Evolutionary conservation across 2,797 vertebrate species (phyloP).

Genomic region (Etheostoma perlongum): DNA sequence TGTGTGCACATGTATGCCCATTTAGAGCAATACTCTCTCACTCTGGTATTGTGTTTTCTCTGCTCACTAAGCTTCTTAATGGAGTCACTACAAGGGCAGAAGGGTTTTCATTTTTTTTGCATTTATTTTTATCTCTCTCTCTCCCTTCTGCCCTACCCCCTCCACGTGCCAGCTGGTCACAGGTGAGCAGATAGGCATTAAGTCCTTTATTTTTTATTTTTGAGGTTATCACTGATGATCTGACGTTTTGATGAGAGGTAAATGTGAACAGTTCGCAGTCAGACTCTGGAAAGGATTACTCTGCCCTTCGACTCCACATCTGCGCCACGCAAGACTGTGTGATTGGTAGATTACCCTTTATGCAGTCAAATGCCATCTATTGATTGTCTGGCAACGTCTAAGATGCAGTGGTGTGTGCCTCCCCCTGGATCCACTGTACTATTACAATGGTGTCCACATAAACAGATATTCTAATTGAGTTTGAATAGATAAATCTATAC

Average conservation of each 20-base stretch:
- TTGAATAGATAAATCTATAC: slow-evolving; percentile 2
- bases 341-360: slow-evolving; percentile 74
- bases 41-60: slow-evolving; percentile 70
- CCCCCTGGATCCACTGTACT: slow-evolving; percentile 14
- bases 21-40: slow-evolving; percentile 41
- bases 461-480: slow-evolving; percentile 14
- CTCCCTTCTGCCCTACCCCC: too few species aligned
- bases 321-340: slow-evolving; percentile 63
- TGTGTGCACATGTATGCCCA: slow-evolving; percentile 20
- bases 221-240: slow-evolving; percentile 41
- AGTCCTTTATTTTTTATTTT: slow-evolving; percentile 54
- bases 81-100: slow-evolving; percentile 77
- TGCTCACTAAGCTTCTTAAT: slow-evolving; percentile 78
- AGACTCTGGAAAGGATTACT: slow-evolving; percentile 74
- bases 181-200: slow-evolving; percentile 57
- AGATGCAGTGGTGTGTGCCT: slow-evolving; percentile 33
- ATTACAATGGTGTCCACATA: slow-evolving; percentile 8
- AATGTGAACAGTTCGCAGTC: slow-evolving; percentile 52
- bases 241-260: slow-evolving; percentile 61
- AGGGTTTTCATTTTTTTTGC: slow-evolving; percentile 53
- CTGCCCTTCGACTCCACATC: slow-evolving; percentile 77
- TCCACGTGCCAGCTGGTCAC: slow-evolving; percentile 45
- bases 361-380: slow-evolving; percentile 70
- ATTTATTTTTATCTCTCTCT: slow-evolving; percentile 7
- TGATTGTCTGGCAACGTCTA: slow-evolving; percentile 62